Percentiles rank a stretch among this genome's conserved stretches.
Evolutionary conservation across 92 coral and sea anemone species (phyloP).

Genomic region (Zoanthus solanderi): DNA sequence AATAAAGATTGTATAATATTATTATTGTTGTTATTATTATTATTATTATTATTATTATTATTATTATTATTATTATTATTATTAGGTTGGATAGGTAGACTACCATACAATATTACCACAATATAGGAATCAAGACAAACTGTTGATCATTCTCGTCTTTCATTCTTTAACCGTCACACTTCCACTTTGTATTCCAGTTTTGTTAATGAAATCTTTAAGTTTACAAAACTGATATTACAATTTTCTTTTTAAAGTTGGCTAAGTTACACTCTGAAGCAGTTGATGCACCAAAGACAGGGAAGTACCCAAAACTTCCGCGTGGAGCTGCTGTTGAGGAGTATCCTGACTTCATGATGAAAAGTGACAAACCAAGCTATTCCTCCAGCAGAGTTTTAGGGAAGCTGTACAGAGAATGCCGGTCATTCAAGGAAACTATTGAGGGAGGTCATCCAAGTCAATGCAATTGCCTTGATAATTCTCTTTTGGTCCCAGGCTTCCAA

Average conservation of each 20-base stretch:
- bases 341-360: slow-evolving; percentile 98
- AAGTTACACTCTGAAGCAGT: slow-evolving; percentile 90
- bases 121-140: no score
- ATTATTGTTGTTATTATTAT: no score
- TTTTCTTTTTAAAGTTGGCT: slow-evolving; percentile 51
- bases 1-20: no score
- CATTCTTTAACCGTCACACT: no score
- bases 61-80: no score
- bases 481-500: slow-evolving; percentile 79
- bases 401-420: slow-evolving; percentile 91
- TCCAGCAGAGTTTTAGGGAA: slow-evolving; percentile 90
- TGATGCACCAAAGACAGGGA: slow-evolving; percentile 97
- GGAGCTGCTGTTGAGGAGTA: slow-evolving; percentile 55
- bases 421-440: slow-evolving; percentile 84
- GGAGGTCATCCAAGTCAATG: slow-evolving; percentile 55
- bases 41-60: no score
- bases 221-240: background rate
- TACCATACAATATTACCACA: no score
- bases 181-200: no score
- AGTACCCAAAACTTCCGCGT: slow-evolving; percentile 74
- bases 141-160: no score
- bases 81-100: no score
- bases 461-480: slow-evolving; percentile 60
- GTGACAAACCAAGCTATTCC: slow-evolving; percentile 87
- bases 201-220: no score